Conservation (phyloP, 2,113 vertebrate species). For the Pteropus alecto region DNA sequence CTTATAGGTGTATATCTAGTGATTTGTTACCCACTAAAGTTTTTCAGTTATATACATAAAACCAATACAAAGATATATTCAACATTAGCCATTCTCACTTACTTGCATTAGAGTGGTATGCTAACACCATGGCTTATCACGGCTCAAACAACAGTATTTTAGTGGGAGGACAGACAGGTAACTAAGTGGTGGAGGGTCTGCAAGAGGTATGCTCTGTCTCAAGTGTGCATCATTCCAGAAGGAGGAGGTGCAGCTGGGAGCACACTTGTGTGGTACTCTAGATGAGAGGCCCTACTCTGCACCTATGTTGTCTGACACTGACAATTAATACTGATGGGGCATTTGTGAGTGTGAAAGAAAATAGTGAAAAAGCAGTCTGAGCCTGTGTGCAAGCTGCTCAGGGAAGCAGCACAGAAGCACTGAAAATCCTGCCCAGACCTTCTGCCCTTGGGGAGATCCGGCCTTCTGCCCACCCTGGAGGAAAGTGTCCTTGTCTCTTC, state of each 20-base stretch:
- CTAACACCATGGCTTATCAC: neutral
- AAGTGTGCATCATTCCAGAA: neutral
- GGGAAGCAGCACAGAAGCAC: neutral
- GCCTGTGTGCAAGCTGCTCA: neutral
- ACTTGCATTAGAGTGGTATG: neutral
- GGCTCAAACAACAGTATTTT: neutral
- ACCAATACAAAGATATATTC: neutral
- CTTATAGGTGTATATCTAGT: neutral
- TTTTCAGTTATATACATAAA: neutral
- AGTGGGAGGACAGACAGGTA: neutral
- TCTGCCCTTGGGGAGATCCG: neutral
- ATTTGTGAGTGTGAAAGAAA: neutral
- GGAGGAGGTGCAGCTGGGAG: no score
- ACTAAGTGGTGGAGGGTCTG: rapidly evolving
- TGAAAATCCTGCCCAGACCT: neutral
- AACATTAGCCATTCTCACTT: neutral
- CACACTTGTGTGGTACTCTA: neutral
- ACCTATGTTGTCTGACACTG: neutral
- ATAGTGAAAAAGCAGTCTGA: neutral
- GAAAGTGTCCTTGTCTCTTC: neutral
- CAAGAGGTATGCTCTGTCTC: neutral
- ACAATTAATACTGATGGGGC: no score
- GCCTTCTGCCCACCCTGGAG: neutral
- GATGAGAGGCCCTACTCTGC: neutral
- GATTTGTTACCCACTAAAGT: neutral